phyloP scores from a whole-genome alignment of 2,888 invertebrate genomes.

The Philopedon plagiatum region DNA sequence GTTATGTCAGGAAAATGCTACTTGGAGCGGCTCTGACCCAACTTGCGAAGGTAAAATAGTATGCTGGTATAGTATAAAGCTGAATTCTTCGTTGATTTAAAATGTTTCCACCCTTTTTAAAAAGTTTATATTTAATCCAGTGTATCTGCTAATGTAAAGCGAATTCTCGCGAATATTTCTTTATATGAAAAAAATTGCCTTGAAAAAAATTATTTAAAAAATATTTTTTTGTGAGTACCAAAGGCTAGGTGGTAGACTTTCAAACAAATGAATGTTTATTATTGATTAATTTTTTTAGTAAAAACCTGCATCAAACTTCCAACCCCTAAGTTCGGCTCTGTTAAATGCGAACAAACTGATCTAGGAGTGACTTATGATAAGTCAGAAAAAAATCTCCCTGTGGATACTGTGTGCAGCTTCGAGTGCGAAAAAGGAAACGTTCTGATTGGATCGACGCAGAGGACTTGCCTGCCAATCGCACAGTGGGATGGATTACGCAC shows the following conservation, averaged over 20 bases:
- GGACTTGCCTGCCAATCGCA: slow-evolving; percentile 77
- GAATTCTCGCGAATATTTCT: too few relatives aligned
- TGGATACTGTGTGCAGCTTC: slow-evolving; percentile 78
- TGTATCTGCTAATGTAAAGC: too few relatives aligned
- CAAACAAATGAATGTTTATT: neutral
- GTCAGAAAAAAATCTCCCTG: slow-evolving; percentile 67
- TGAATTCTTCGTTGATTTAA: too few relatives aligned
- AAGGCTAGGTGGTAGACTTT: neutral
- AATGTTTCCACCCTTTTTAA: too few relatives aligned
- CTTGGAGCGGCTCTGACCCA: slow-evolving; percentile 78
- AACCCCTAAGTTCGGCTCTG: slow-evolving; percentile 73
- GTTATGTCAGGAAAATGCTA: slow-evolving; percentile 76
- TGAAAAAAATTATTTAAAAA: too few relatives aligned
- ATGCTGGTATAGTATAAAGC: too few relatives aligned
- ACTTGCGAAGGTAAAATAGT: slow-evolving; percentile 75
- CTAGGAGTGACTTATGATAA: slow-evolving; percentile 63
- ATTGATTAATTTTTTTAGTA: slow-evolving; percentile 67
- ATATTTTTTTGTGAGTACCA: too few relatives aligned
- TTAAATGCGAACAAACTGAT: slow-evolving; percentile 70
- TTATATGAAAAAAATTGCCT: too few relatives aligned
- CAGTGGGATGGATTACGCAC: slow-evolving; percentile 80
- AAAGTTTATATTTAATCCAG: too few relatives aligned
- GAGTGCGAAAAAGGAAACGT: slow-evolving; percentile 76
- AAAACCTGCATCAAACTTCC: slow-evolving; percentile 75
- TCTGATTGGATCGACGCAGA: slow-evolving; percentile 75